Conservation (phyloP, 1,140 invertebrate species). For the Drosophila parabipectinata region DNA sequence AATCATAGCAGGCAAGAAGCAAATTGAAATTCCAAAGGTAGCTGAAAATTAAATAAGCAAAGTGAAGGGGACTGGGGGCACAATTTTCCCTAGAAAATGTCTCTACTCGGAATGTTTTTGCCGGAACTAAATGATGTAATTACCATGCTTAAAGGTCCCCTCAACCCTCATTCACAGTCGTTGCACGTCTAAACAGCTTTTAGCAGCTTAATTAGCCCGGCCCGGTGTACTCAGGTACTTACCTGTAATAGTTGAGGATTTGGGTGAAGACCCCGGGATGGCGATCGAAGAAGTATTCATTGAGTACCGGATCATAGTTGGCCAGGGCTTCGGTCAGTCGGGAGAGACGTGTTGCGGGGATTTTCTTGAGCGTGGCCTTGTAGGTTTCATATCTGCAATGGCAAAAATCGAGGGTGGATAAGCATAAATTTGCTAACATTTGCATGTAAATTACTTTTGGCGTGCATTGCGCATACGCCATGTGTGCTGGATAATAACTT, state of each 20-base stretch:
- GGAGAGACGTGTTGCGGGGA: conserved; percentile 95
- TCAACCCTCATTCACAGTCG: conserved; percentile 15
- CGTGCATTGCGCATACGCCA: conserved; percentile 56
- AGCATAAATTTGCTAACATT: conserved; percentile 36
- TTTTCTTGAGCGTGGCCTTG: conserved; percentile 96
- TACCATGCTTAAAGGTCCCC: conserved; percentile 7
- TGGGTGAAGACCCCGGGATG: conserved; percentile 99
- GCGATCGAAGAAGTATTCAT: conserved; percentile 99
- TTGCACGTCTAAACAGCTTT: conserved; percentile 31
- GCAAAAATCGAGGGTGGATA: not conserved
- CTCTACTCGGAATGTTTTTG: not conserved
- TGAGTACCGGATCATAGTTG: conserved; percentile 98
- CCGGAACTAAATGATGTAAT: conserved; percentile 30
- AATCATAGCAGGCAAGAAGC: conserved; percentile 3
- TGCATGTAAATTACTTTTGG: conserved; percentile 53
- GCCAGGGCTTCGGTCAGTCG: conserved; percentile 94
- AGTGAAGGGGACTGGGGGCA: not conserved
- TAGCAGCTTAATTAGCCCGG: conserved; percentile 26
- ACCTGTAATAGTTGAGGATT: conserved; percentile 95
- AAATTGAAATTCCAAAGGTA: conserved; percentile 31
- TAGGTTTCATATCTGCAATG: conserved; percentile 95
- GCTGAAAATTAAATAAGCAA: conserved; percentile 1
- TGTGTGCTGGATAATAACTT: conserved; percentile 58
- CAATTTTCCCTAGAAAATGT: conserved; percentile 2
- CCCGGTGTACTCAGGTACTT: conserved; percentile 26